Percentiles rank a stretch among this genome's conserved stretches.
Evolutionary conservation across 1,140 invertebrate species (phyloP).

Genomic region (Lordiphosa mommai): DNA sequence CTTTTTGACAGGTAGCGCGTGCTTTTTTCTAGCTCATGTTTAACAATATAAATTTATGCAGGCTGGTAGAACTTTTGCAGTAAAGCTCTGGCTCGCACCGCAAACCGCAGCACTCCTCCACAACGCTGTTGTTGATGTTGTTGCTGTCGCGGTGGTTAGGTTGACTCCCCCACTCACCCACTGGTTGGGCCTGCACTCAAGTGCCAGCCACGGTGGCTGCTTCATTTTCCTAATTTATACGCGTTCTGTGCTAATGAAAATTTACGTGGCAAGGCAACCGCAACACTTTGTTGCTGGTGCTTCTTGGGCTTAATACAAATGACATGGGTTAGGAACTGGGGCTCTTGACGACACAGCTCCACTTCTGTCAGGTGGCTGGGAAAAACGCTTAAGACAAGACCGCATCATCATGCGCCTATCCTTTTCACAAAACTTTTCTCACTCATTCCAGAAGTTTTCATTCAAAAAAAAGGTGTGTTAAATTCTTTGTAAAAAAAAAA

Average conservation of each 20-base stretch:
- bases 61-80: conserved; percentile 41
- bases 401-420: not conserved
- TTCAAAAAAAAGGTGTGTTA: not conserved
- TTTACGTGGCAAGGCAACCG: conserved; percentile 65
- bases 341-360: conserved; percentile 19
- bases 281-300: conserved; percentile 38
- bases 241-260: conserved; percentile 71
- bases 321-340: conserved; percentile 10
- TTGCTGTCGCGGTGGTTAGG: conserved; percentile 44
- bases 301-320: conserved; percentile 29
- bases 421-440: not conserved
- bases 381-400: not conserved
- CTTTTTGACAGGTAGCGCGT: conserved; percentile 62
- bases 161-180: conserved; percentile 15
- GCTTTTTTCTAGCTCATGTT: conserved; percentile 72
- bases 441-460: not conserved
- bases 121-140: conserved; percentile 29
- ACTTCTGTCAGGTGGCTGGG: not conserved
- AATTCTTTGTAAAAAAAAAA: conserved; percentile 1
- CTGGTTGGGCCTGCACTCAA: conserved; percentile 46
- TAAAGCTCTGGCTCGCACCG: conserved; percentile 27
- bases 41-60: conserved; percentile 75
- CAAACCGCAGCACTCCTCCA: conserved; percentile 51
- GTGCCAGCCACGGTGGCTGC: conserved; percentile 42
- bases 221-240: conserved; percentile 77